Base-by-base conservation (phyloP, 2,888 invertebrate genomes). In the Emmelina monodactyla region DNA sequence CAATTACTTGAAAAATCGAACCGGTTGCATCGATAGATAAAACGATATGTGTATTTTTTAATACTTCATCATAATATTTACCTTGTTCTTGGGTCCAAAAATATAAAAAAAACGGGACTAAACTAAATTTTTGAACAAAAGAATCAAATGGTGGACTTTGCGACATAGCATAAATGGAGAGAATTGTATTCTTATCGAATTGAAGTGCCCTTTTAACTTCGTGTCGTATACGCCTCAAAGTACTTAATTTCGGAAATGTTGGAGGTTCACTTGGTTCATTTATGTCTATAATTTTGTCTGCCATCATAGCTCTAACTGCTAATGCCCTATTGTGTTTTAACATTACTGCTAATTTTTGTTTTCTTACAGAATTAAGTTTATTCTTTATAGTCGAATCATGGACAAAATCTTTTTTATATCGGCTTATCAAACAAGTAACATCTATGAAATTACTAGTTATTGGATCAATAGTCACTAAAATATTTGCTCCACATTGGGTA, bases 401-500 rank as follows among this genome's bases (percentile, higher is more conserved):
- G 30, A 34, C 29, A 37, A 34, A 37, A 13, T 37, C 15, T 40
- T 40, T 40, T 19, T 40, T 34, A 31, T 25, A 37, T 10, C n/a
- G 16, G n/a, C 30, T 37, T 37, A 40, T 1, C n/a, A 19, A 9
- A 37, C 37, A 40, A 35, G 32, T 32, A 29, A 40, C 35, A 30
- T 34, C 14, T 40, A 37, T 15, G 11, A 37, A 40, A 37, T 38
- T 40, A 11, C 11, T 14, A 32, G 37, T 36, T 34, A 32, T 32
- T 29, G 38, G 36, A 32, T 11, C 9, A 19, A 41, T 31, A 22
- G 31, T 32, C 2, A 41, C 14, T 34, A 34, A 30, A 36, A 41
- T 36, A 36, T 33, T 35, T 19, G 36, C 41, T 25, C 34, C 38
- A 41, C 41, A 41, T 31, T 41, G 38, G 22, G 38, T 41, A 35